phyloP scores from a whole-genome alignment of 2,113 vertebrate species.

The Sphaerodactylus townsendi region DNA sequence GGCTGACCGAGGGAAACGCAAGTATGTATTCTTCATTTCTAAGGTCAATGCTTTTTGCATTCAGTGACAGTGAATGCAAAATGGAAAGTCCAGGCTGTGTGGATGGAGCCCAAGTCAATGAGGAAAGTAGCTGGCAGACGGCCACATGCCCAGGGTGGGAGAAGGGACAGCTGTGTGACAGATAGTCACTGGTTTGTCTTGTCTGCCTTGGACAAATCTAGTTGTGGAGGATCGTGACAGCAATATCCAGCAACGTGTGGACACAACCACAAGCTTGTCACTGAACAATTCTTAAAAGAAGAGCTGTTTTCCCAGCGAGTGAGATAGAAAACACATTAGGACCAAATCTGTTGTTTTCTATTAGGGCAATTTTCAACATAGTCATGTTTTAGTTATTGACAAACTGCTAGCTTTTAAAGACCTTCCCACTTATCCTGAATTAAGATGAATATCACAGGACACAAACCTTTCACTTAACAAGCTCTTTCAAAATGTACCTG shows the following conservation, averaged over 20 bases:
- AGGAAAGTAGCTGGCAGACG: neutral
- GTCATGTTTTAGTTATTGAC: neutral
- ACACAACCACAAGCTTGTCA: neutral
- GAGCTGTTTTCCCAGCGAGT: neutral
- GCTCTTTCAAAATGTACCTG: slow-evolving; percentile 23
- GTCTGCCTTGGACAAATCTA: too few species aligned
- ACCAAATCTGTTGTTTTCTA: neutral
- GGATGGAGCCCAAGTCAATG: too few species aligned
- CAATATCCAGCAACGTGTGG: too few species aligned
- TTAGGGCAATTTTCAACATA: neutral
- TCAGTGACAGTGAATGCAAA: too few species aligned
- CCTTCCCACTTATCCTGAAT: slow-evolving; percentile 31
- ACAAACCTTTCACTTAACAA: slow-evolving; percentile 24
- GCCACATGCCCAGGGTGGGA: neutral
- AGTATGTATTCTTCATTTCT: too few species aligned
- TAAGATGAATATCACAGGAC: slow-evolving; percentile 57
- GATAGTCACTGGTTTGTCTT: too few species aligned
- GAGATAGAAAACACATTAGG: neutral
- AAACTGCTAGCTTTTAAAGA: slow-evolving; percentile 5
- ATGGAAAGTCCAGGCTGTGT: too few species aligned
- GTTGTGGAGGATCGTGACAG: too few species aligned
- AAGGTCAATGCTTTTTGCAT: too few species aligned
- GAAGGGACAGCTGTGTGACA: neutral
- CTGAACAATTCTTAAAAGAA: neutral
- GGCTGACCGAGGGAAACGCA: too few species aligned